Evolutionary conservation across 2,888 invertebrate species (phyloP).

Genomic region (Drosophila nr. fundita): DNA sequence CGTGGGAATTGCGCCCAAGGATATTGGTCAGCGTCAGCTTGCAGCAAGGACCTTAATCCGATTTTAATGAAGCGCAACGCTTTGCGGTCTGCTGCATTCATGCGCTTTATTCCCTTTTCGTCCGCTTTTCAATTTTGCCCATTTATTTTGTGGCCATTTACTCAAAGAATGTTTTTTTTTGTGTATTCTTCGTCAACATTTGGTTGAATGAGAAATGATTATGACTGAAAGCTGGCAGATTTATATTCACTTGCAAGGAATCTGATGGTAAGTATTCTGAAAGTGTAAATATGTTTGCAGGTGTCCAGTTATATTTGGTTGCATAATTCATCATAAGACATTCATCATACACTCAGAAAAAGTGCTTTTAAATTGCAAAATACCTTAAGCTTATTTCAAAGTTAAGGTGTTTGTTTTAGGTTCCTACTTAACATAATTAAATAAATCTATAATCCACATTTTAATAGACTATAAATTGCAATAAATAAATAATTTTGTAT

Average conservation of each 20-base stretch:
- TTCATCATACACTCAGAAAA: not conserved
- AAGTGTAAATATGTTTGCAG: not conserved
- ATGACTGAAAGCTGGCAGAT: not conserved
- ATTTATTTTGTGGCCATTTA: constrained; percentile 34
- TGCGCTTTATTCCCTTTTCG: constrained; percentile 28
- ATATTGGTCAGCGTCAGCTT: constrained; percentile 63
- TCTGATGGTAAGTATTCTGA: too few relatives aligned
- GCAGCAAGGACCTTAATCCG: constrained; percentile 78
- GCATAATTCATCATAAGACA: not conserved
- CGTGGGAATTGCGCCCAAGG: constrained; percentile 75
- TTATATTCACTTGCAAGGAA: not conserved
- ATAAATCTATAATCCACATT: not conserved
- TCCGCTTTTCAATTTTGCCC: constrained; percentile 25
- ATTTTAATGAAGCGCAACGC: constrained; percentile 85
- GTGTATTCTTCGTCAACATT: constrained; percentile 21
- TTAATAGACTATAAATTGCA: not conserved
- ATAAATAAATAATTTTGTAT: not conserved
- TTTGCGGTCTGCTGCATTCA: constrained; percentile 80
- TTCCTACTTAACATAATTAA: not conserved
- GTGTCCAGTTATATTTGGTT: not conserved
- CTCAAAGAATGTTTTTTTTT: constrained; percentile 8
- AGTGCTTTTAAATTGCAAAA: not conserved
- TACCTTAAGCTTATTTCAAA: not conserved
- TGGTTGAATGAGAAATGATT: not conserved
- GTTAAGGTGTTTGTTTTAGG: not conserved